These are phyloP conservation scores for Dermatophagoides farinae DNA, from an alignment of 1,140 invertebrate species.

Conservation along the genomic window DNA sequence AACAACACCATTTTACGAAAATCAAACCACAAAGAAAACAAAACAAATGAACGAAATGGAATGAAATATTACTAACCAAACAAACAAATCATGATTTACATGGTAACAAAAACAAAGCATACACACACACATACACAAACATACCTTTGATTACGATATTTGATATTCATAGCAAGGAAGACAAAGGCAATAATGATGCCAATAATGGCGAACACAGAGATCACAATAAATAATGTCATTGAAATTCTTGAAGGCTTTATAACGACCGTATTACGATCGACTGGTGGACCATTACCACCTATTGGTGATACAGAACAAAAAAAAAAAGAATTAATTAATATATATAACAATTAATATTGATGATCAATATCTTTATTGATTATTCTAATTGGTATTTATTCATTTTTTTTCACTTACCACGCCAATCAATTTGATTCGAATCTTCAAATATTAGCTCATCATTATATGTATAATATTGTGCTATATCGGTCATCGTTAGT, in stretches of 20 bases:
- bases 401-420: neutral
- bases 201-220: slow-evolving; percentile 61
- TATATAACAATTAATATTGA: neutral
- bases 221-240: slow-evolving; percentile 59
- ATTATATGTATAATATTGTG: neutral
- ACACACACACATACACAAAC: no score
- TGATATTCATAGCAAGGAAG: slow-evolving; percentile 90
- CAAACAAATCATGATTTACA: no score
- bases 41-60: no score
- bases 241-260: slow-evolving; percentile 74
- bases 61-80: no score
- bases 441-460: neutral
- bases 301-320: neutral
- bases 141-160: slow-evolving; percentile 83
- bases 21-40: no score
- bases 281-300: slow-evolving; percentile 41
- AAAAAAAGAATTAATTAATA: neutral
- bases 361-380: neutral
- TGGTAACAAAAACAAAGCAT: no score
- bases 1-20: no score
- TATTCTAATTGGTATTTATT: neutral
- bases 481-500: neutral
- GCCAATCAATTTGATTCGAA: slow-evolving; percentile 1
- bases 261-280: slow-evolving; percentile 61
- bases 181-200: slow-evolving; percentile 77